Conservation (phyloP, 2,113 vertebrate genomes). For the Oreochromis spilurus region DNA sequence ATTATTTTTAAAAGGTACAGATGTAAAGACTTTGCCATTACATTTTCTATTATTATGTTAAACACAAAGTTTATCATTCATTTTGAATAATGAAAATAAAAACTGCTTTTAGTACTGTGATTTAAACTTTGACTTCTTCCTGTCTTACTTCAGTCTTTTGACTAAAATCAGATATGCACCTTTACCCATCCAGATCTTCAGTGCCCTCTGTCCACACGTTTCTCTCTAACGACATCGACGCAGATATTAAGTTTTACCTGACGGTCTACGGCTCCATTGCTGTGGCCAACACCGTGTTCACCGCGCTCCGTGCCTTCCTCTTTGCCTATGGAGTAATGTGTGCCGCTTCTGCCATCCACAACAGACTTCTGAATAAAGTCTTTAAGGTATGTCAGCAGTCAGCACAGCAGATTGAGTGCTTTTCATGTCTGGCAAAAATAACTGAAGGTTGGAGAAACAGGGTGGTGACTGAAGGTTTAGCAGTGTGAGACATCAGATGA, state of each 20-base stretch:
- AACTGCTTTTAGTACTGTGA: neutral
- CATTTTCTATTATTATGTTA: neutral
- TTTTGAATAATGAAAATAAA: neutral
- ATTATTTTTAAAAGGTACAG: neutral
- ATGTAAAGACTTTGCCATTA: neutral
- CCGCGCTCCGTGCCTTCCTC: slow-evolving; percentile 83
- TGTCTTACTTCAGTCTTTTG: neutral
- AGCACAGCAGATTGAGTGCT: neutral
- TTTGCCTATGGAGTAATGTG: slow-evolving; percentile 83
- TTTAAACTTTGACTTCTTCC: neutral
- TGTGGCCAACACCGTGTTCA: slow-evolving; percentile 84
- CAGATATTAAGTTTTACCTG: slow-evolving; percentile 84
- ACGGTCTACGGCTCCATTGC: slow-evolving; percentile 83
- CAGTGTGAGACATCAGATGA: neutral
- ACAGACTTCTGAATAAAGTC: slow-evolving; percentile 75
- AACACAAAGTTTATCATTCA: neutral
- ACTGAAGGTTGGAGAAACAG: neutral
- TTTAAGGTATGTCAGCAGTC: slow-evolving; percentile 75
- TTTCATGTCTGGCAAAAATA: neutral
- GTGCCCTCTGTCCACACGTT: neutral
- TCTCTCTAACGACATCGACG: slow-evolving; percentile 57
- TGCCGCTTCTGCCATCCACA: slow-evolving; percentile 81
- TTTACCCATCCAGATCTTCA: slow-evolving; percentile 53
- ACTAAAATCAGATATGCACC: neutral
- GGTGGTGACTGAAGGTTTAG: neutral